phyloP scores from a whole-genome alignment of 1,140 invertebrate genomes.

The Brachionus asplanchnoidis region DNA sequence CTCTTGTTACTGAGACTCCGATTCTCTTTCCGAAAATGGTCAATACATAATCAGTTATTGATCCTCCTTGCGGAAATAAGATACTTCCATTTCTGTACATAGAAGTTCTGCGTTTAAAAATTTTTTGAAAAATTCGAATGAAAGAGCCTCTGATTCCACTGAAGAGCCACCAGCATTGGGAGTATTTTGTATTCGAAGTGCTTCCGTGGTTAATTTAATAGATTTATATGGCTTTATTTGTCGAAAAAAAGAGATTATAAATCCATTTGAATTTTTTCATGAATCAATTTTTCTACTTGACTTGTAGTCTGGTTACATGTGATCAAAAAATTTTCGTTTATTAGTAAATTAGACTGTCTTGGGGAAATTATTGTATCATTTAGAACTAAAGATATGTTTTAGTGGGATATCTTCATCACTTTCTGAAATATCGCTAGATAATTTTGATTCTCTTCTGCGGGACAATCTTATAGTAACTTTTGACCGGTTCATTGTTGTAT shows the following conservation, averaged over 20 bases:
- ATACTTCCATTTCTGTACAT: slow-evolving; percentile 54
- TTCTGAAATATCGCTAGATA: no score
- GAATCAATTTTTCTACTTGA: slow-evolving; percentile 44
- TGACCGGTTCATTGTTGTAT: no score
- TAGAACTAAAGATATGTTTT: no score
- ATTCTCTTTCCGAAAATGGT: slow-evolving; percentile 46
- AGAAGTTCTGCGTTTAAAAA: slow-evolving; percentile 49
- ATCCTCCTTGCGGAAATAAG: slow-evolving; percentile 51
- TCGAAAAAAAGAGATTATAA: no score
- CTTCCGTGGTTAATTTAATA: no score
- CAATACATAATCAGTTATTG: slow-evolving; percentile 52
- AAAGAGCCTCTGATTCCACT: slow-evolving; percentile 51
- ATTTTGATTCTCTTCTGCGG: no score
- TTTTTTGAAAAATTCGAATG: slow-evolving; percentile 50
- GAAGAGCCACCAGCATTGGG: slow-evolving; percentile 54
- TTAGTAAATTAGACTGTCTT: slow-evolving; percentile 24
- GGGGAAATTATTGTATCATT: not conserved
- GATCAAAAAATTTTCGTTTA: slow-evolving; percentile 21
- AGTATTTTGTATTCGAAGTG: no score
- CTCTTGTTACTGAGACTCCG: no score
- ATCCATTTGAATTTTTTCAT: no score
- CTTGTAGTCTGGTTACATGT: not conserved
- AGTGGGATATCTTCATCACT: no score
- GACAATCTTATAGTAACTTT: no score
- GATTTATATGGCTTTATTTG: no score